Evolutionary conservation across 2,113 vertebrate species (phyloP).

Genomic region (Ammospiza nelsoni): DNA sequence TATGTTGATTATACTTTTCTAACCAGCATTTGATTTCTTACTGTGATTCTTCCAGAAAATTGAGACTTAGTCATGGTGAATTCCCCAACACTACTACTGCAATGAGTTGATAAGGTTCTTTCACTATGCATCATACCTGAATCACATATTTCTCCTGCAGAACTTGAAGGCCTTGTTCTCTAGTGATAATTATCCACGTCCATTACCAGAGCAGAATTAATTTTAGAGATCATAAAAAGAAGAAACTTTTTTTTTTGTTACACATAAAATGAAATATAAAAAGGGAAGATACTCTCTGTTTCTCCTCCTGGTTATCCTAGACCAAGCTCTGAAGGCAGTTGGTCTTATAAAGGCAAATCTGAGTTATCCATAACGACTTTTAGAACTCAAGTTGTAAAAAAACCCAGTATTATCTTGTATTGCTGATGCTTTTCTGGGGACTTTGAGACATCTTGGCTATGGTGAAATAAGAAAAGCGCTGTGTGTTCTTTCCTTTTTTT

Average conservation of each 20-base stretch:
- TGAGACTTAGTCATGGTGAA: background rate
- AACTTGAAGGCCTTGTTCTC: background rate
- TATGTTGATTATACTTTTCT: background rate
- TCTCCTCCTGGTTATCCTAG: background rate
- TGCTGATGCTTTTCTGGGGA: conserved; percentile 27
- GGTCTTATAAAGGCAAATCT: background rate
- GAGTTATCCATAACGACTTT: background rate
- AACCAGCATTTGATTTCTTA: background rate
- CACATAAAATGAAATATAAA: background rate
- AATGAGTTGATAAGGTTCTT: background rate
- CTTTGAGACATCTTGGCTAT: conserved; percentile 1
- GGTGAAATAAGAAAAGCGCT: conserved; percentile 10
- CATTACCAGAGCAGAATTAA: background rate
- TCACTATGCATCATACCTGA: background rate
- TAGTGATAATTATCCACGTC: background rate
- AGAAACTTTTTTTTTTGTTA: background rate
- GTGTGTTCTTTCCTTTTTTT: background rate
- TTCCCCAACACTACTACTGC: background rate
- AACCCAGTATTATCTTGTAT: background rate
- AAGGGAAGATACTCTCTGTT: background rate
- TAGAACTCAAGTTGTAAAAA: background rate
- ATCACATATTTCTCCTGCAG: background rate
- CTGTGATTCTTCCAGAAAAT: background rate
- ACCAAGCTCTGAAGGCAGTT: background rate
- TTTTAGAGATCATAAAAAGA: background rate